Evolutionary conservation across 2,888 invertebrate species (phyloP), one percentile per base, ranked within the genome.

Genomic region (Habroteleia sp.): DNA sequence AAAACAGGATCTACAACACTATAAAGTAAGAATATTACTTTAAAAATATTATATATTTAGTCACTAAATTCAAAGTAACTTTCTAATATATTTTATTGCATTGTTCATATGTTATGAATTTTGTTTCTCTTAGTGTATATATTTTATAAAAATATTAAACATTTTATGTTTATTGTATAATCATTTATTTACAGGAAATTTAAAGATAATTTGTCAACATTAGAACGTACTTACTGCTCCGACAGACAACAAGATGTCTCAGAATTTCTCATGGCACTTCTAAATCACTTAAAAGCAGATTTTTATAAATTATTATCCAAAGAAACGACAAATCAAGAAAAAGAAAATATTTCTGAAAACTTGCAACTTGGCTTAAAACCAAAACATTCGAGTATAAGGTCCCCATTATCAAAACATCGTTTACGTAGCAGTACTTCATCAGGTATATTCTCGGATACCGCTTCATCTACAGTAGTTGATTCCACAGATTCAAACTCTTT

Each of bases 221-320:
- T 86, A 2, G 84, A 85, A 46, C 79, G 79, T 39, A 81, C 83
- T 11, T 87, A 85, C 69, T 79, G 83, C 6, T 83, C 84, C 2
- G 81, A 83, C 60, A 79, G 83, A 0, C 86, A 87, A 54, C 85
- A 87, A 60, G 87, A 87, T 73, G 87, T 85, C 1, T 84, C 85
- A 0, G 86, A 87, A 39, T 87, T 87, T 68, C 58, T 86, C 0
- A 84, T 84, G 79, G 83, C 80, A 29, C 81, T 86, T 25, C 65
- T 87, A 6, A 86, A 86, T 65, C 81, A 82, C 8, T 65, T 87
- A 10, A 84, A 84, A 74, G 76, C 76, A 2, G 85, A 86, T 11
- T 84, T 82, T 13, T 81, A 83, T 13, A 81, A 79, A 48, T n/a
- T 77, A 2, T 44, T 69, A 31, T 7, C 31, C 20, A 77, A 77